Conservation (phyloP, 2,888 invertebrate species). For the Selenia dentaria region DNA sequence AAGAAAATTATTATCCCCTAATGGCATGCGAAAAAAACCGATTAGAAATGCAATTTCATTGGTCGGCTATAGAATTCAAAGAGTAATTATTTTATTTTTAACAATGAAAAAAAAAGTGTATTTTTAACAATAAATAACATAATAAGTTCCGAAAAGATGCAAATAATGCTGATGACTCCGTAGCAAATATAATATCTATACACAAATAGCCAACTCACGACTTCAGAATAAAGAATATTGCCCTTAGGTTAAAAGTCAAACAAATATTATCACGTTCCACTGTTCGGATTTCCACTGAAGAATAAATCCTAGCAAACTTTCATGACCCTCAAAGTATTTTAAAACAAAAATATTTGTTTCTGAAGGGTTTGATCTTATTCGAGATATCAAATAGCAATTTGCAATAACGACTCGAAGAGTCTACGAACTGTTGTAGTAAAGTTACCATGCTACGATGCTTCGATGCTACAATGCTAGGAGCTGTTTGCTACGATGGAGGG, state of each 20-base stretch:
- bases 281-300: conserved; percentile 8
- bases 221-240: conserved; percentile 21
- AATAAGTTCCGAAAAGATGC: too few species aligned
- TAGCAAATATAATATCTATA: neutral
- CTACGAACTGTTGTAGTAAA: conserved; percentile 42
- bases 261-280: conserved; percentile 24
- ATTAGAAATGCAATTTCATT: conserved; percentile 66
- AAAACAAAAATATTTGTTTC: conserved; percentile 24
- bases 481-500: conserved; percentile 30
- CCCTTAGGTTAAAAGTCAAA: conserved; percentile 26
- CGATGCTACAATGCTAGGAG: conserved; percentile 31
- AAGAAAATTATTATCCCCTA: conserved; percentile 75
- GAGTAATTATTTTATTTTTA: too few species aligned
- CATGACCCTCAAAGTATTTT: conserved; percentile 13
- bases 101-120: too few species aligned
- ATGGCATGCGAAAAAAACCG: conserved; percentile 67
- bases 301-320: conserved; percentile 14
- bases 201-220: conserved; percentile 1
- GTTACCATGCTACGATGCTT: conserved; percentile 33
- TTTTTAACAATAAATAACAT: too few species aligned
- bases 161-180: too few species aligned
- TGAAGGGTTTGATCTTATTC: conserved; percentile 30
- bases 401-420: conserved; percentile 46
- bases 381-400: conserved; percentile 52
- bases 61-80: conserved; percentile 33